Evolutionary conservation across 1,140 invertebrate species (phyloP).

Genomic region (Diorhabda carinulata): DNA sequence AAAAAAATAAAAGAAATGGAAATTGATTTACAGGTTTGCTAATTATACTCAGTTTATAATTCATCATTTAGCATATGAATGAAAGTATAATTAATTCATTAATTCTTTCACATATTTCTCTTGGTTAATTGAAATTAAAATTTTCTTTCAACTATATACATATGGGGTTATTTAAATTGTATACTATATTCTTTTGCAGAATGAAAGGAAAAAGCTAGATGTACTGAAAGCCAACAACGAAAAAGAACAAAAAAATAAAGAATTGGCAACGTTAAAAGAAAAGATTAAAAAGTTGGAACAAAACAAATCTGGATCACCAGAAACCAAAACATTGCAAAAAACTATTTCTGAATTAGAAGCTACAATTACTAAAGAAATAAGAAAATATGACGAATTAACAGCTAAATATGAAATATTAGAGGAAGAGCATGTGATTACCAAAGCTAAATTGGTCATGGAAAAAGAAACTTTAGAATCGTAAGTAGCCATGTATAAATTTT

Average conservation of each 20-base stretch:
- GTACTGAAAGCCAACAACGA: slow-evolving; percentile 58
- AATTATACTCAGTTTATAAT: neutral
- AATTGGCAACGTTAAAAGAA: slow-evolving; percentile 60
- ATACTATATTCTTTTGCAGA: slow-evolving; percentile 43
- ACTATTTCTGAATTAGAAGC: slow-evolving; percentile 65
- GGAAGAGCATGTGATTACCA: slow-evolving; percentile 76
- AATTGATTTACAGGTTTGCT: slow-evolving; percentile 52
- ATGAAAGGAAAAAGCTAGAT: slow-evolving; percentile 61
- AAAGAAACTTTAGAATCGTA: slow-evolving; percentile 66
- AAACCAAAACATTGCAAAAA: slow-evolving; percentile 64
- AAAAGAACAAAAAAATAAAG: slow-evolving; percentile 60
- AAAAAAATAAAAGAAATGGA: slow-evolving; percentile 60
- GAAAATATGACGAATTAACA: slow-evolving; percentile 75
- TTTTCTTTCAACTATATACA: no score
- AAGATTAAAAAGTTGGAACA: slow-evolving; percentile 62
- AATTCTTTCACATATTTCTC: no score
- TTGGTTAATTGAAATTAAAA: no score
- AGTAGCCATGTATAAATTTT: slow-evolving; percentile 7
- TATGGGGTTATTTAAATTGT: no score
- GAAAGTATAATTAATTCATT: no score
- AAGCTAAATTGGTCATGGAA: slow-evolving; percentile 71
- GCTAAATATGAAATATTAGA: slow-evolving; percentile 76
- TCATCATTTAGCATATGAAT: no score
- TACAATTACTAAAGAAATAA: slow-evolving; percentile 60
- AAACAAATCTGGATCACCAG: slow-evolving; percentile 56